Conservation (phyloP, 2,797 vertebrate genomes). For the Sebastes alutus region DNA sequence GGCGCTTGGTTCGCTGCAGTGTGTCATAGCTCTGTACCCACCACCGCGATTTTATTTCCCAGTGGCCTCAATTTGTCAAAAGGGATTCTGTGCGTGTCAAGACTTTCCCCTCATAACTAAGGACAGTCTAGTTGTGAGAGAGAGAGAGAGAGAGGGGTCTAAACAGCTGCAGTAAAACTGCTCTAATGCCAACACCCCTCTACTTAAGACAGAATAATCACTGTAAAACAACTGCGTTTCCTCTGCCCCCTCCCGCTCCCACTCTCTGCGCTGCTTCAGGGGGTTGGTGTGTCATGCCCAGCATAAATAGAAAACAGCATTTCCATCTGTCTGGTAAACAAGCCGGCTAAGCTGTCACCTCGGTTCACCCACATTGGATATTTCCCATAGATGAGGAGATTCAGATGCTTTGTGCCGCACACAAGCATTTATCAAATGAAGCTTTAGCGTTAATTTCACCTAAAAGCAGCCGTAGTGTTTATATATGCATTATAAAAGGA, state of each 20-base stretch:
- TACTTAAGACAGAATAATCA: conserved; percentile 69
- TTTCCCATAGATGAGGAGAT: conserved; percentile 47
- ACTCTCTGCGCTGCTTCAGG: conserved; percentile 54
- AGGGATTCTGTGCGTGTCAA: conserved; percentile 56
- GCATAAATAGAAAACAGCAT: conserved; percentile 72
- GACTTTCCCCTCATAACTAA: conserved; percentile 47
- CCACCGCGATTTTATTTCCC: conserved; percentile 67
- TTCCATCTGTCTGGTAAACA: conserved; percentile 76
- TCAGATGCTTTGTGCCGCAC: conserved; percentile 27
- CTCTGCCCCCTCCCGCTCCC: conserved; percentile 20
- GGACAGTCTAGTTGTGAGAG: conserved; percentile 13
- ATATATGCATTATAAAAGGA: conserved; percentile 27
- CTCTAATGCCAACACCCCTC: conserved; percentile 47
- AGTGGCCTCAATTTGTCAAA: conserved; percentile 75
- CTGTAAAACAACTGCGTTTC: conserved; percentile 50
- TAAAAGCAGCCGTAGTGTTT: conserved; percentile 17
- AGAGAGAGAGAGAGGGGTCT: conserved; percentile 6
- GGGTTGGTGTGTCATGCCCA: conserved; percentile 62
- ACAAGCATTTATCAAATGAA: conserved; percentile 36
- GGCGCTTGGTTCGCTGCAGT: conserved; percentile 47
- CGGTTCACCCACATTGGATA: conserved; percentile 51
- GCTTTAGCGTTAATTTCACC: conserved; percentile 25
- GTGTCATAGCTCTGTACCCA: conserved; percentile 55
- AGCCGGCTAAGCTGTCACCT: conserved; percentile 60
- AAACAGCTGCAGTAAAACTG: conserved; percentile 52